Conservation (phyloP, 2,797 vertebrate species). For the Anguilla marmorata region DNA sequence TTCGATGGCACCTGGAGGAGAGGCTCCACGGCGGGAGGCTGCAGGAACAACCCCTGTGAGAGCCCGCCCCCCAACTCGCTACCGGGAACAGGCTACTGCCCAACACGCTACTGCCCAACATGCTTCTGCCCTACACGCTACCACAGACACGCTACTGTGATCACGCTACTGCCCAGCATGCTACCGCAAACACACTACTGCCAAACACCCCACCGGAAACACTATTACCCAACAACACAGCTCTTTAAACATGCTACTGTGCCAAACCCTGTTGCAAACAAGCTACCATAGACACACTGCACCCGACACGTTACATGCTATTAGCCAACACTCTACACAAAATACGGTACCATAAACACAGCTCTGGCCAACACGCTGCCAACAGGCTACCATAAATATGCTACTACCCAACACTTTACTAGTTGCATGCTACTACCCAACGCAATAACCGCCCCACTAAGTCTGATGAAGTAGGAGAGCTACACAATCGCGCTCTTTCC, state of each 20-base stretch:
- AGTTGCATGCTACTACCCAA: neutral
- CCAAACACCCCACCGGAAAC: neutral
- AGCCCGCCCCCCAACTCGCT: neutral
- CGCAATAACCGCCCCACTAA: too few relatives aligned
- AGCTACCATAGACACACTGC: neutral
- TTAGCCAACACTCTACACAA: neutral
- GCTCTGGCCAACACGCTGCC: neutral
- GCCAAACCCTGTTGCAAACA: neutral
- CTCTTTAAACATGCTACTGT: neutral
- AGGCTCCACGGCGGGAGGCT: constrained; percentile 72
- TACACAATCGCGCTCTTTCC: too few relatives aligned
- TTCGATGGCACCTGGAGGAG: constrained; percentile 70
- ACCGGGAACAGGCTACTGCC: neutral
- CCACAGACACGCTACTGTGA: neutral
- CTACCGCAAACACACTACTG: neutral
- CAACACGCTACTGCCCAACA: neutral
- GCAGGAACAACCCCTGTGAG: constrained; percentile 74
- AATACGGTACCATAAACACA: neutral
- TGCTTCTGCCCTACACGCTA: neutral
- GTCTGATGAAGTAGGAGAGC: too few relatives aligned
- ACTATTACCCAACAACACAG: neutral
- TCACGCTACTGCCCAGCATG: neutral
- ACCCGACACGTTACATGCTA: neutral
- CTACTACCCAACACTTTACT: neutral
- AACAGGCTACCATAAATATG: neutral